phyloP scores from a whole-genome alignment of 2,797 vertebrate species.

The Miopithecus talapoin region DNA sequence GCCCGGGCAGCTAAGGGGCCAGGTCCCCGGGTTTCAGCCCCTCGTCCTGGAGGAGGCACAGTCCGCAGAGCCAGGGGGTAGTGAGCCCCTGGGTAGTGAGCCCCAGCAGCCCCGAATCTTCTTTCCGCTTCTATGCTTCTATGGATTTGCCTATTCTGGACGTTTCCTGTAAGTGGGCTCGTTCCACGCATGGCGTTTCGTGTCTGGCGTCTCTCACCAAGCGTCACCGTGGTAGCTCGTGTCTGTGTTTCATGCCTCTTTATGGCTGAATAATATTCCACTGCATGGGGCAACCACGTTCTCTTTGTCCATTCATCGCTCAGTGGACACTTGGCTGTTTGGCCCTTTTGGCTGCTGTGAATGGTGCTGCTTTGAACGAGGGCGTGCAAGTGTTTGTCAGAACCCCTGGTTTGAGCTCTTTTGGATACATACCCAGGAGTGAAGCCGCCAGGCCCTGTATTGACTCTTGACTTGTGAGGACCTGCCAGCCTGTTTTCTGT shows the following conservation, averaged over 20 bases:
- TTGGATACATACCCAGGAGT: background rate
- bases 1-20: background rate
- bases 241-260: background rate
- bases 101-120: background rate
- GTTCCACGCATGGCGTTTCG: background rate
- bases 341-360: no score
- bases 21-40: background rate
- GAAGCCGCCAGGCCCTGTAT: accelerated
- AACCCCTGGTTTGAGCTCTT: background rate
- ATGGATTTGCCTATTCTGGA: background rate
- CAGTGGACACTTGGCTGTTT: background rate
- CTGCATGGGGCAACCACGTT: accelerated
- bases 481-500: accelerated
- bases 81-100: no score
- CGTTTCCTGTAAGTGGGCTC: background rate
- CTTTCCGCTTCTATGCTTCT: background rate
- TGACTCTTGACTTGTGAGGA: background rate
- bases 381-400: background rate
- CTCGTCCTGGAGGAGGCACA: background rate
- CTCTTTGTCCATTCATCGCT: background rate
- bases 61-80: background rate
- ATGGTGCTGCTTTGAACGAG: background rate
- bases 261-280: background rate
- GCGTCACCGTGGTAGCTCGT: accelerated
- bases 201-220: background rate